These are phyloP conservation scores for Muscicapa adusta DNA, from an alignment of 2,113 vertebrate species.

Conservation along the genomic window DNA sequence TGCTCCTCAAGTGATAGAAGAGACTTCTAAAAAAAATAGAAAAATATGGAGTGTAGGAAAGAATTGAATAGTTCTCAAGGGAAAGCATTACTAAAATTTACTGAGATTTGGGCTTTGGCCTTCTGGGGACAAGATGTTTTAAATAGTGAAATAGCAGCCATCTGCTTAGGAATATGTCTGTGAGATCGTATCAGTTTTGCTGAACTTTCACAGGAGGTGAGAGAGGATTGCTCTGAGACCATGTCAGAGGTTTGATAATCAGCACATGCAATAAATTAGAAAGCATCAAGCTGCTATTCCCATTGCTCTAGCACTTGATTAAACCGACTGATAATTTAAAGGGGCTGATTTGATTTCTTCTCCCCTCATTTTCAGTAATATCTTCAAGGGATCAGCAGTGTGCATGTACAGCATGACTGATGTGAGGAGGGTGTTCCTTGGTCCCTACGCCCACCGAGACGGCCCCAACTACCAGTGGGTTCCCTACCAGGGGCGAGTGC, in stretches of 20 bases:
- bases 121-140: constrained; percentile 9
- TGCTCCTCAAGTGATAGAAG: not conserved
- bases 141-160: constrained; percentile 7
- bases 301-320: not conserved
- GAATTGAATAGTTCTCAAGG: not conserved
- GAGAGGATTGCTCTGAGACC: not conserved
- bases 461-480: constrained; percentile 98
- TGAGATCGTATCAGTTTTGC: not conserved
- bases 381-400: constrained; percentile 96
- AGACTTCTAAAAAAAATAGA: not conserved
- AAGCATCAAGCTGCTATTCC: not conserved
- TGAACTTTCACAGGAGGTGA: constrained; percentile 24
- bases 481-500: constrained; percentile 92
- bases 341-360: not conserved
- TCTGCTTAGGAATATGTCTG: constrained; percentile 9
- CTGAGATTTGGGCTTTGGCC: not conserved
- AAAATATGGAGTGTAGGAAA: not conserved
- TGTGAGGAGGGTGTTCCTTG: constrained; percentile 92
- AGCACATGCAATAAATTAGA: constrained; percentile 8
- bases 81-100: not conserved
- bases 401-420: constrained; percentile 97
- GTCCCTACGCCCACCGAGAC: constrained; percentile 93
- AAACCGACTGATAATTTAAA: not conserved
- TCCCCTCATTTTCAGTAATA: constrained; percentile 78
- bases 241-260: constrained; percentile 1